Evolutionary conservation across 1,140 invertebrate genomes (phyloP), one percentile per base, ranked within the genome.

Genomic region (Venustaconcha ellipsiformis): DNA sequence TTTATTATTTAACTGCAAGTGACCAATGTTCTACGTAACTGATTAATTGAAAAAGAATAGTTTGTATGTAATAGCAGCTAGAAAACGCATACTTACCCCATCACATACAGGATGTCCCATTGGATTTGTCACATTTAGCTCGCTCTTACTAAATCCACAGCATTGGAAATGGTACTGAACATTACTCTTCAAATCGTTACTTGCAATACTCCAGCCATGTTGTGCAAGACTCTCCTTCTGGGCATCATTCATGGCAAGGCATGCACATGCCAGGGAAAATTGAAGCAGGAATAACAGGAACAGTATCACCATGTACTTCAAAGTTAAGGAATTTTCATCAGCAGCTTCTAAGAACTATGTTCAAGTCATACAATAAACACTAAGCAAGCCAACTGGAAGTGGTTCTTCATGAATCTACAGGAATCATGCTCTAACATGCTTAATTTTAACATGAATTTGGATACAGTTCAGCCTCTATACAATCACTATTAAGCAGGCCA

Each of bases 231-330:
- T 92, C 81, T 94, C 92, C 90, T 97, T 95, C 87, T 97, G 95
- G 30, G 95, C 93, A 62, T 93, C 92, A 89, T 95, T 97, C n/a
- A 98, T 95, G 66, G 96, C 95, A 30, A 99, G 91, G 87, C 96
- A 98, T 74, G 96, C 96, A 91, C 96, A 97, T 60, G 97, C 96
- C 79, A 99, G 94, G 78, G 95, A 95, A 90, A 99, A 98, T 91
- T 98, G 97, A 30, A 92, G 87, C 76, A 93, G 78, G 90, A 98
- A 98, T 75, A 99, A 90, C 80, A 97, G 89, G 90, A 99, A 98
- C 70, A 99, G 90, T 83, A 99, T 96, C 66, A 98, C 93, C 97
- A 99, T 99, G 89, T 99, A 99, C 87, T 89, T 74, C 23, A n/a
- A 20, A 69, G 78, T 84, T 78, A 85, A 86, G 82, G 78, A 78